Evolutionary conservation across 2,797 vertebrate genomes (phyloP).

Genomic region (Alfaro cultratus): DNA sequence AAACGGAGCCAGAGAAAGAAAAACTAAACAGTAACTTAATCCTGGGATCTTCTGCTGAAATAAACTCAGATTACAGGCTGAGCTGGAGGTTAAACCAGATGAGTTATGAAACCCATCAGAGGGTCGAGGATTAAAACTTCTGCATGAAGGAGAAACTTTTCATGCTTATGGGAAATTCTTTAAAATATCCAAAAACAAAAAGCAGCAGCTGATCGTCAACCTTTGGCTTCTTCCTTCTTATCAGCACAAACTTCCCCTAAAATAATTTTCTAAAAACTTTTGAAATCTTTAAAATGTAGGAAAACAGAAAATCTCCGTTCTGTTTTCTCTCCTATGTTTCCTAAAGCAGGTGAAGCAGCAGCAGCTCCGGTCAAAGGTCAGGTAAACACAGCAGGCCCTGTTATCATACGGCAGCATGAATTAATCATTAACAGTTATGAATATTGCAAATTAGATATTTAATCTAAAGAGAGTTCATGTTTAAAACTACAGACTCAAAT

Average conservation of each 20-base stretch:
- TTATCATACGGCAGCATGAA: not conserved
- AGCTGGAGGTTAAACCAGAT: not conserved
- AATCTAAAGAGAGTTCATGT: not conserved
- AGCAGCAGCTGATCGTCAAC: not conserved
- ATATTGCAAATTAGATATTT: not conserved
- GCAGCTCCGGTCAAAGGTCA: conserved; percentile 13
- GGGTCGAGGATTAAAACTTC: not conserved
- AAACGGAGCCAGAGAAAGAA: not conserved
- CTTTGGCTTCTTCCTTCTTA: not conserved
- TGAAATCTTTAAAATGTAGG: not conserved
- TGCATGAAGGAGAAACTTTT: not conserved
- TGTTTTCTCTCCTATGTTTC: not conserved
- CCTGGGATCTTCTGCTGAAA: not conserved
- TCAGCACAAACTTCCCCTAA: not conserved
- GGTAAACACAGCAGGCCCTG: conserved; percentile 4
- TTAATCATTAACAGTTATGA: not conserved
- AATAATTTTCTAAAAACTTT: not conserved
- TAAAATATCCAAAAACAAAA: too few relatives aligned
- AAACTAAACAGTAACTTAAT: conserved; percentile 8
- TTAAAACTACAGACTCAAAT: not conserved
- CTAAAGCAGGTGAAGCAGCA: not conserved
- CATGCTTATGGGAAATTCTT: not conserved
- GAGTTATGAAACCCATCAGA: not conserved
- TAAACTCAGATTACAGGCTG: not conserved
- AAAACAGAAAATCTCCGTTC: not conserved